phyloP scores from a whole-genome alignment of 2,797 vertebrate genomes.

The Acomys russatus region DNA sequence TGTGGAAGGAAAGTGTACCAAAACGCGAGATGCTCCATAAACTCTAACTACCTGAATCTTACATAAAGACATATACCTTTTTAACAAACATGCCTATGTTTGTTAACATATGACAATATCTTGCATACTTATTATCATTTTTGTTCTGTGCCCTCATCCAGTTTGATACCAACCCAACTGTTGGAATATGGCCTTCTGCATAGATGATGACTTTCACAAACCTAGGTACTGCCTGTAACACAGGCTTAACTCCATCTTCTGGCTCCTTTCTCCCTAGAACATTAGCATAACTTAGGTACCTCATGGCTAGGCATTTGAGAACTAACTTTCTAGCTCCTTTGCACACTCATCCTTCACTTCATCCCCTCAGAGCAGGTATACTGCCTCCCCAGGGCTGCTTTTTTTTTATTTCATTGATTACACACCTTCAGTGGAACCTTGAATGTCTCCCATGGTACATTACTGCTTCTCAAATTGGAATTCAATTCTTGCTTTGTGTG shows the following conservation, averaged over 20 bases:
- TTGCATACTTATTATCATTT: not conserved
- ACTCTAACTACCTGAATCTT: constrained; percentile 29
- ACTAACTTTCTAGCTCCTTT: not conserved
- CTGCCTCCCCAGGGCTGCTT: not conserved
- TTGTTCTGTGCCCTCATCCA: not conserved
- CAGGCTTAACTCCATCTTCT: not conserved
- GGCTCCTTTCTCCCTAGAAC: not conserved
- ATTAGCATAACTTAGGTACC: not conserved
- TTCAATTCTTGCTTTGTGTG: constrained; percentile 24
- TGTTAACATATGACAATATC: not conserved
- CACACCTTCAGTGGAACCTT: not conserved
- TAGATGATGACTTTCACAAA: not conserved
- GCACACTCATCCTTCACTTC: not conserved
- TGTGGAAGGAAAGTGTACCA: constrained; percentile 49
- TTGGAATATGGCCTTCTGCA: not conserved
- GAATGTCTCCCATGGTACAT: not conserved
- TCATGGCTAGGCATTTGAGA: not conserved
- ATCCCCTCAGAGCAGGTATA: not conserved
- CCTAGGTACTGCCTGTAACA: not conserved
- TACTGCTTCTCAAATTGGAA: constrained; percentile 3
- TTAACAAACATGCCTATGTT: not conserved
- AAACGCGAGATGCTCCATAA: not conserved
- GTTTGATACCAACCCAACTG: not conserved
- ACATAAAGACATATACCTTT: not conserved
- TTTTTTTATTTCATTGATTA: not conserved